These are phyloP conservation scores for Meandrina meandrites DNA, from an alignment of 92 coral and sea anemone genomes.

Conservation along the genomic window DNA sequence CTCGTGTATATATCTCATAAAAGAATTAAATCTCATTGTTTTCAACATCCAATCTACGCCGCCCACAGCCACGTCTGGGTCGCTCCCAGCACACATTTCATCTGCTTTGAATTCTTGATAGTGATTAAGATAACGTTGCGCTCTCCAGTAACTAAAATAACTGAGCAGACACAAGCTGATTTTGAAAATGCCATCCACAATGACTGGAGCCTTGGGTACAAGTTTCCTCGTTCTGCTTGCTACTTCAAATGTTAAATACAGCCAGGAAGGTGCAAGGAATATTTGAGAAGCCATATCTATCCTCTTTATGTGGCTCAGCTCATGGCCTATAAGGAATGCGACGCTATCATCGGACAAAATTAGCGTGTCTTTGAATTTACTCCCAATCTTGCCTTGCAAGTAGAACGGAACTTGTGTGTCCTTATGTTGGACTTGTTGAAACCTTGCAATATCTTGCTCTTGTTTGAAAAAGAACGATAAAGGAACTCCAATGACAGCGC, in stretches of 20 bases:
- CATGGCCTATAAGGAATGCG: conserved; percentile 90
- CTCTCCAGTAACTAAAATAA: conserved; percentile 54
- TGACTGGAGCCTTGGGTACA: conserved; percentile 49
- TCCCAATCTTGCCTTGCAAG: conserved; percentile 77
- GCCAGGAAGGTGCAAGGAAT: conserved; percentile 79
- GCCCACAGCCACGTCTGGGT: conserved; percentile 67
- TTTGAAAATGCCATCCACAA: conserved; percentile 60
- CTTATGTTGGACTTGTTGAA: conserved; percentile 10
- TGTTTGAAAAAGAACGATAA: conserved; percentile 77
- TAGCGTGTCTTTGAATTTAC: conserved; percentile 69
- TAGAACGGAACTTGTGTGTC: conserved; percentile 40
- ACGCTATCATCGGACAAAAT: conserved; percentile 79
- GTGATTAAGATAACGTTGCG: conserved; percentile 60
- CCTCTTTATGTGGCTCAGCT: conserved; percentile 76
- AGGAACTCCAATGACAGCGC: conserved; percentile 94
- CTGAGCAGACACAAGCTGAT: conserved; percentile 66
- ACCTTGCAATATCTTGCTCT: conserved; percentile 65
- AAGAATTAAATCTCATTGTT: conserved; percentile 64
- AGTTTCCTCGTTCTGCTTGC: conserved; percentile 62
- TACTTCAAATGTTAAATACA: conserved; percentile 76
- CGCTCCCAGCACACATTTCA: conserved; percentile 72
- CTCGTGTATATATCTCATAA: conserved; percentile 67
- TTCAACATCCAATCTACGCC: conserved; percentile 83
- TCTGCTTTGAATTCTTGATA: conserved; percentile 88
- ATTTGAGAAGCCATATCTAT: conserved; percentile 66